These are phyloP conservation scores for Perithous albicinctus DNA, from an alignment of 2,888 invertebrate species.

Conservation along the genomic window DNA sequence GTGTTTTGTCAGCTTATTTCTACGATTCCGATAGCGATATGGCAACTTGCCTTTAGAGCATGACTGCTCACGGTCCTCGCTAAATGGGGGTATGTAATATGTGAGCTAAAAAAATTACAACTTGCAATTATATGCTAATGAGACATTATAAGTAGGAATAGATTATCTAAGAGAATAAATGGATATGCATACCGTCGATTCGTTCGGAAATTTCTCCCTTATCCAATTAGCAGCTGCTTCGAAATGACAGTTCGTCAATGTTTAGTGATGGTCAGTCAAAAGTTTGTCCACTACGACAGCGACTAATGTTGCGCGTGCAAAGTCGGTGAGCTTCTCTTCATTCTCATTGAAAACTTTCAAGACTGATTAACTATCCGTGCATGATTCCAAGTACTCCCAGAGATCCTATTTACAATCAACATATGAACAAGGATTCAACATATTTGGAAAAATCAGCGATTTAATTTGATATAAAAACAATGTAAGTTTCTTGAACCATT, in stretches of 20 bases:
- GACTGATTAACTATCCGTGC: background rate
- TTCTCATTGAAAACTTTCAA: background rate
- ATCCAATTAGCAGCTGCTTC: background rate
- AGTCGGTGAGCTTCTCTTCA: background rate
- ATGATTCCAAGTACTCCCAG: background rate
- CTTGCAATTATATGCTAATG: background rate
- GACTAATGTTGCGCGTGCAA: background rate
- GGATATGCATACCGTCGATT: constrained; percentile 6
- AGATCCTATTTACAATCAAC: background rate
- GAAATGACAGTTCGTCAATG: background rate
- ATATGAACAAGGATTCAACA: no score
- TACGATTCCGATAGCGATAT: constrained; percentile 37
- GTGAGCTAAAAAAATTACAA: constrained; percentile 13
- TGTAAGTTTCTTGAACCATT: no score
- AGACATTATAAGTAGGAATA: background rate
- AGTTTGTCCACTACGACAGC: background rate
- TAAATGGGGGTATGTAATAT: constrained; percentile 38
- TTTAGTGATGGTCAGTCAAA: background rate
- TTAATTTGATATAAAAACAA: no score
- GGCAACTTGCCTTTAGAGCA: constrained; percentile 41
- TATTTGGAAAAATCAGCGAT: no score
- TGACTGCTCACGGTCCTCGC: constrained; percentile 6
- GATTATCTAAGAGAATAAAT: background rate
- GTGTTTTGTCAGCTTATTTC: background rate
- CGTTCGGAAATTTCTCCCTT: background rate